Conservation (phyloP, 2,888 invertebrate species). For the Spodoptera picta region DNA sequence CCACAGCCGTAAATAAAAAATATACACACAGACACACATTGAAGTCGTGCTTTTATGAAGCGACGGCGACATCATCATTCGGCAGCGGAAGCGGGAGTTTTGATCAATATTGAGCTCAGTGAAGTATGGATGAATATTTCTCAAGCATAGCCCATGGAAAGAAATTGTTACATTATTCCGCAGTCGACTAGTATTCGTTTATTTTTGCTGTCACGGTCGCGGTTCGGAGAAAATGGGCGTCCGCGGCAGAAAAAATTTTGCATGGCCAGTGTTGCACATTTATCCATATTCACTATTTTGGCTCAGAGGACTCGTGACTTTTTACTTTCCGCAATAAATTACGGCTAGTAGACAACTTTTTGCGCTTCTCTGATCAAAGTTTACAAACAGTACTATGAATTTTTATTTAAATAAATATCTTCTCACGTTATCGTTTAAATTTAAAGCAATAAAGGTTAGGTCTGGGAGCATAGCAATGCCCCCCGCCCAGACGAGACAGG, state of each 20-base stretch:
- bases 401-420: no score
- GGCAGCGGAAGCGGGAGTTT: conserved; percentile 28
- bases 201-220: conserved; percentile 38
- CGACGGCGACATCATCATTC: conserved; percentile 11
- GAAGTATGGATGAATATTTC: conserved; percentile 46
- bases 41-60: conserved; percentile 52
- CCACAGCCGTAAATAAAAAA: conserved; percentile 50
- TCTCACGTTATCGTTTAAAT: no score
- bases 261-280: conserved; percentile 51
- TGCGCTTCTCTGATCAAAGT: conserved; percentile 25
- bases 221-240: conserved; percentile 43
- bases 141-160: conserved; percentile 21
- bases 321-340: conserved; percentile 49
- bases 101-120: conserved; percentile 40
- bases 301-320: conserved; percentile 37
- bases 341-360: conserved; percentile 15
- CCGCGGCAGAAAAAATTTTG: conserved; percentile 38
- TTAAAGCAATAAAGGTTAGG: no score
- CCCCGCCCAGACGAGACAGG: no score
- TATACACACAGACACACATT: conserved; percentile 41
- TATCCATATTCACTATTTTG: conserved; percentile 47
- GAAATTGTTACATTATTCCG: conserved; percentile 24
- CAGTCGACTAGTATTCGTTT: conserved; percentile 36
- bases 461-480: no score
- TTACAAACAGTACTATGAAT: background rate